Base-by-base conservation (phyloP, 1,140 invertebrate genomes). In the Doryteuthis pealeii region DNA sequence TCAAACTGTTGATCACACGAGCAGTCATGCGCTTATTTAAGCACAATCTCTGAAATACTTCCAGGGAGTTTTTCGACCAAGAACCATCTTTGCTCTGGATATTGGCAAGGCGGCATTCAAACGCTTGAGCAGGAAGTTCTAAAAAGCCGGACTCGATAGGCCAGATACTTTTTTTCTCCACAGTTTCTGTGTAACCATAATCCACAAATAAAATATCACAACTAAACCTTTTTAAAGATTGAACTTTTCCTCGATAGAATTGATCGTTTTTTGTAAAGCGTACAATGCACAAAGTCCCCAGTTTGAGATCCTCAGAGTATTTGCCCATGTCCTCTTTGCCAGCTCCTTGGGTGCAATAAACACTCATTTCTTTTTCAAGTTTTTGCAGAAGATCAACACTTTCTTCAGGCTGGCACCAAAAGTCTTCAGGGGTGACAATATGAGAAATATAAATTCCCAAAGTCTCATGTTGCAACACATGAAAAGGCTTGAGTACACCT, bases 161-260 rank as follows among this genome's bases (percentile, higher is more conserved):
- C 75, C 77, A 81, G 4, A 85, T 33, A 31, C 73, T 74, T 43
- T 70, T 76, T 18, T 71, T 68, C 8, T 40, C 5, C 0, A 85
- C 80, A 58, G 26, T 78, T 32, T 87, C 84, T 32, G 78, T 74
- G 49, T 88, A 90, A 77, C 90, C 90, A 82, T 90, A 90, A 83
- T 96, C 95, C 5, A 95, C 91, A 82, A 95, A 95, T 32, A 92
- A 89, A 0, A 96, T 91, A 1, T 91, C 92, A n/a, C 90, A 92
- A 31, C 92, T 91, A 28, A 66, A 68, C 5, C 67, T 75, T n/a
- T 74, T 70, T 0, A 82, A 40, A 15, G 71, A 92, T 0, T 93
- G 87, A 18, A 95, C 91, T 79, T 92, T 90, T 0, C 93, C 93
- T 74, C 94, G 89, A 81, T 93, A 95, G 93, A 93, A 95, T 67